These are phyloP conservation scores for Amblyraja radiata DNA, from an alignment of 2,797 vertebrate species.

Conservation along the genomic window DNA sequence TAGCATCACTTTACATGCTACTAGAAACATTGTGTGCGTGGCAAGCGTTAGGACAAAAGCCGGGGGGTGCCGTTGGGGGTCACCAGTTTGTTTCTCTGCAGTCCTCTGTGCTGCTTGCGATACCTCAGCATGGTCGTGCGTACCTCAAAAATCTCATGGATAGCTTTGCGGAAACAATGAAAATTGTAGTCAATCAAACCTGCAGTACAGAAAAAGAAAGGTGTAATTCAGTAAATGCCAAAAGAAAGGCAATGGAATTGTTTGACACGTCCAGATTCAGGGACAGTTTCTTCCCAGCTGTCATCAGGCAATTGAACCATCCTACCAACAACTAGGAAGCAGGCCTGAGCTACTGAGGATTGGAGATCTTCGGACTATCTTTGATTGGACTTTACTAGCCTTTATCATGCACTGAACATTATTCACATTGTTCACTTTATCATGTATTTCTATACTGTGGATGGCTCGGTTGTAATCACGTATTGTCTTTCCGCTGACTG, in stretches of 20 bases:
- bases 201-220: conserved; percentile 46
- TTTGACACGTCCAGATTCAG: too few relatives aligned
- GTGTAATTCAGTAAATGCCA: not conserved
- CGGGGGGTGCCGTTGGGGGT: conserved; percentile 65
- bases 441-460: too few relatives aligned
- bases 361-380: too few relatives aligned
- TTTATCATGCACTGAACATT: too few relatives aligned
- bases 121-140: conserved; percentile 77
- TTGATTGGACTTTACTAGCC: too few relatives aligned
- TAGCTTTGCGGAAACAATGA: conserved; percentile 91
- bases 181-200: conserved; percentile 96
- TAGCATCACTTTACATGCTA: not conserved
- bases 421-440: too few relatives aligned
- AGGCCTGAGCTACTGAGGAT: too few relatives aligned
- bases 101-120: conserved; percentile 73
- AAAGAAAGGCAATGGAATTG: not conserved
- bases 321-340: too few relatives aligned
- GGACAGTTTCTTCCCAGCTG: too few relatives aligned
- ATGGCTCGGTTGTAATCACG: too few relatives aligned
- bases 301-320: too few relatives aligned
- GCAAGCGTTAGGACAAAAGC: conserved; percentile 46
- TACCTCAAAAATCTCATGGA: conserved; percentile 91
- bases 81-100: conserved; percentile 70
- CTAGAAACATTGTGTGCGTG: not conserved
- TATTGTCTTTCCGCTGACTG: too few relatives aligned